These are phyloP conservation scores for Chrosomus eos DNA, from an alignment of 2,797 vertebrate species.

Conservation along the genomic window DNA sequence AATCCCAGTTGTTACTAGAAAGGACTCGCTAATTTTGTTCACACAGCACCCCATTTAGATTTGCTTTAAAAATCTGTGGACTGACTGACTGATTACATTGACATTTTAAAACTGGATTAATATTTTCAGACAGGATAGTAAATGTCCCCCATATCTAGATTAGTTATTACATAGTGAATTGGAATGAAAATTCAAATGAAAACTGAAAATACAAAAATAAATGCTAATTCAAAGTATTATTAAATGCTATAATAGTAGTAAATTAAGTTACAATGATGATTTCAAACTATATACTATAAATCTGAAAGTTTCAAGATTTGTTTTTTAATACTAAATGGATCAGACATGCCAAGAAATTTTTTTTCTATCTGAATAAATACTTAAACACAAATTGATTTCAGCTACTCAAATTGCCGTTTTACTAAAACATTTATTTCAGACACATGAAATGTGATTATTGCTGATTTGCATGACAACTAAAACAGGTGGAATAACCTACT, in stretches of 20 bases:
- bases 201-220: not conserved
- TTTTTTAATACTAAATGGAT: not conserved
- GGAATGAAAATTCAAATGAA: not conserved
- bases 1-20: not conserved
- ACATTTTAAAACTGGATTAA: not conserved
- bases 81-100: not conserved
- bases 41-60: not conserved
- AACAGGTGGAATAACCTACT: not conserved
- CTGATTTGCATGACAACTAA: not conserved
- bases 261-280: not conserved
- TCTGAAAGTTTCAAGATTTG: not conserved
- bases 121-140: not conserved
- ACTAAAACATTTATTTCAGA: not conserved
- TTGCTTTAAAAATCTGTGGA: not conserved
- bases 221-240: not conserved
- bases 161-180: not conserved
- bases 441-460: not conserved
- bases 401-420: not conserved
- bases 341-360: not conserved
- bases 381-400: not conserved
- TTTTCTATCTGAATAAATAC: not conserved
- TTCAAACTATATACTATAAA: not conserved
- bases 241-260: not conserved
- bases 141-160: not conserved
- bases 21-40: not conserved